phyloP scores from a whole-genome alignment of 2,888 invertebrate species.

The Mesopsocus fuscifrons region DNA sequence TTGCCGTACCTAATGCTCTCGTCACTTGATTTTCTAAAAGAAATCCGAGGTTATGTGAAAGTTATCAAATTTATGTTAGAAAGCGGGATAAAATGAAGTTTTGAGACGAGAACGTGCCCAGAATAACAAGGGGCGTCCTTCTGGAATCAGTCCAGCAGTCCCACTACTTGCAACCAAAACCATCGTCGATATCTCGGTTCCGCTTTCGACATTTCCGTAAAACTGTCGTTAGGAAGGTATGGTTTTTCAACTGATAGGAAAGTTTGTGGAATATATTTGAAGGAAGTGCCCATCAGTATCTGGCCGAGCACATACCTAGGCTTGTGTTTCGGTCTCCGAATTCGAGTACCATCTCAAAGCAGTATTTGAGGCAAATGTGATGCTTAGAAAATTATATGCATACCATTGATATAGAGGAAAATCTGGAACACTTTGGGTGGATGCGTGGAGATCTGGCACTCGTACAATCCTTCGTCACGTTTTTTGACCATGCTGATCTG shows the following conservation, averaged over 20 bases:
- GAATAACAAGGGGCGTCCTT: background rate
- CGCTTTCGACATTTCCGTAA: no score
- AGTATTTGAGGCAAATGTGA: no score
- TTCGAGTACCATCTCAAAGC: no score
- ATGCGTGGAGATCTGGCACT: conserved; percentile 33
- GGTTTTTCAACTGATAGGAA: no score
- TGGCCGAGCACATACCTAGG: no score
- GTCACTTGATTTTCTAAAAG: background rate
- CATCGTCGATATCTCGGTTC: no score
- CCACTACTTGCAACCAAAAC: no score
- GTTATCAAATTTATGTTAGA: background rate
- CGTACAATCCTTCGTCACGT: conserved; percentile 31
- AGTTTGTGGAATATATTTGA: no score
- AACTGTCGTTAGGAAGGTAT: no score
- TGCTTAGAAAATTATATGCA: conserved; percentile 17
- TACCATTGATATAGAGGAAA: conserved; percentile 30
- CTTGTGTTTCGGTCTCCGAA: no score
- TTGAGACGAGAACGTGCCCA: background rate
- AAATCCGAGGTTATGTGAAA: background rate
- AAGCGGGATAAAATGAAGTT: background rate
- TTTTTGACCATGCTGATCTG: conserved; percentile 29
- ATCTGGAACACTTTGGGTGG: conserved; percentile 32
- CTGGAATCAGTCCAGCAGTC: background rate
- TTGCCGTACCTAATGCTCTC: background rate
- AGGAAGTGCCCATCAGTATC: no score